Evolutionary conservation across 2,888 invertebrate species (phyloP), one percentile per base, ranked within the genome.

Genomic region (Eilema griseolum): DNA sequence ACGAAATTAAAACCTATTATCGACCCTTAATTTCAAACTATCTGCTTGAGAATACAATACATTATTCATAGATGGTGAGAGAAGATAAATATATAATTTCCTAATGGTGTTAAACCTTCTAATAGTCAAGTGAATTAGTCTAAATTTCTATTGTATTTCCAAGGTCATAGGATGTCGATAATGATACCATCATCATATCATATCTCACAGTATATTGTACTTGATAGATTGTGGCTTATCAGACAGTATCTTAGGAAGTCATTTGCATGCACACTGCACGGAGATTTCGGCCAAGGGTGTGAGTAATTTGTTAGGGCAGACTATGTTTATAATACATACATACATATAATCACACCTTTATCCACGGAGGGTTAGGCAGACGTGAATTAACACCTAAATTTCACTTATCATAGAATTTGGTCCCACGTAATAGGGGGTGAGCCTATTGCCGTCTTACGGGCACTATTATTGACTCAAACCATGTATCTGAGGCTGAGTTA

Each of bases 151-250:
- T 77, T 76, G 78, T 78, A 24, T 65, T 20, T 1, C 14, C 71
- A 81, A 85, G 83, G 82, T 59, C 61, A 28, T 68, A 75, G 83
- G 82, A 85, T 85, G 82, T 75, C 76, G 76, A 85, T 84, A 75
- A 83, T 67, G 74, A 70, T 75, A 65, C 70, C 72, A n/a, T n/a
- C n/a, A n/a, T n/a, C n/a, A n/a, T n/a, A n/a, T n/a, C n/a, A n/a
- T 71, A 75, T 80, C 79, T 77, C 10, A 62, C 70, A 65, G 69
- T 73, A 67, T 61, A 67, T 70, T 80, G 76, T 78, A 76, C 70
- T 73, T 74, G 69, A 68, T 78, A 80, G 83, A 82, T 84, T 83
- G 81, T 83, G 66, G 7, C 8, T 24, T 26, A 75, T 81, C 70
- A 67, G 1, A 8, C 5, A 37, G 70, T 77, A 82, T 81, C 78